Conservation (phyloP, 2,797 vertebrate genomes). For the Apogon talboti region DNA sequence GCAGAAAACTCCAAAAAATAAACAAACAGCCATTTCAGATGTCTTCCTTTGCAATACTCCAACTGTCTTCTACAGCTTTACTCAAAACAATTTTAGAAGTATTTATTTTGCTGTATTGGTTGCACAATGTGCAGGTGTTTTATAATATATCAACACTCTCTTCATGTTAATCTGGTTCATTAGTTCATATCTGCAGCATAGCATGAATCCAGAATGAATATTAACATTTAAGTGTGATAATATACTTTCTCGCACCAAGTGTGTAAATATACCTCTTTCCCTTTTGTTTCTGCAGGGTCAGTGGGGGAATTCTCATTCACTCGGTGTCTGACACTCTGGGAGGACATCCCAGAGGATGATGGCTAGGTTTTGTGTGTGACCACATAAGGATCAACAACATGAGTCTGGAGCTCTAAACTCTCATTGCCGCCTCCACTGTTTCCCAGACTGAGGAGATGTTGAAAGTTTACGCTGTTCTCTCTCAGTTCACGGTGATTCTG, state of each 20-base stretch:
- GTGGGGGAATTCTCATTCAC: constrained; percentile 60
- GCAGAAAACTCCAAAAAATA: constrained; percentile 32
- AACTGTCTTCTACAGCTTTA: constrained; percentile 1
- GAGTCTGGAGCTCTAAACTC: constrained; percentile 52
- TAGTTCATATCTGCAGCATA: background rate
- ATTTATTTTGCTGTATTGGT: constrained; percentile 3
- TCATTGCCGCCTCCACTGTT: constrained; percentile 49
- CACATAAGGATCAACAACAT: constrained; percentile 76
- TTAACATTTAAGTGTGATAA: constrained; percentile 19
- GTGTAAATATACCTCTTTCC: constrained; percentile 28
- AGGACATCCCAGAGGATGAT: constrained; percentile 69
- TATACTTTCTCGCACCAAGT: constrained; percentile 12
- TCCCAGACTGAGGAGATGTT: constrained; percentile 45
- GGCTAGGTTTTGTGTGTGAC: constrained; percentile 69
- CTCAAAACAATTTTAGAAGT: background rate
- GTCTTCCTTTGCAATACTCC: constrained; percentile 17
- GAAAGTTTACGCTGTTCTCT: constrained; percentile 41
- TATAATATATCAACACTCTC: background rate
- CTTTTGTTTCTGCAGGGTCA: constrained; percentile 67
- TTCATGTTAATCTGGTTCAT: constrained; percentile 1
- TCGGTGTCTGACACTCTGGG: constrained; percentile 51
- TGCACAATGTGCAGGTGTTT: constrained; percentile 6
- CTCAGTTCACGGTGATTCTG: constrained; percentile 26
- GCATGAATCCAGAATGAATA: constrained; percentile 15
- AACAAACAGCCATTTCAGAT: constrained; percentile 30